phyloP scores from a whole-genome alignment of 2,113 vertebrate species.

The Neotoma lepida region DNA sequence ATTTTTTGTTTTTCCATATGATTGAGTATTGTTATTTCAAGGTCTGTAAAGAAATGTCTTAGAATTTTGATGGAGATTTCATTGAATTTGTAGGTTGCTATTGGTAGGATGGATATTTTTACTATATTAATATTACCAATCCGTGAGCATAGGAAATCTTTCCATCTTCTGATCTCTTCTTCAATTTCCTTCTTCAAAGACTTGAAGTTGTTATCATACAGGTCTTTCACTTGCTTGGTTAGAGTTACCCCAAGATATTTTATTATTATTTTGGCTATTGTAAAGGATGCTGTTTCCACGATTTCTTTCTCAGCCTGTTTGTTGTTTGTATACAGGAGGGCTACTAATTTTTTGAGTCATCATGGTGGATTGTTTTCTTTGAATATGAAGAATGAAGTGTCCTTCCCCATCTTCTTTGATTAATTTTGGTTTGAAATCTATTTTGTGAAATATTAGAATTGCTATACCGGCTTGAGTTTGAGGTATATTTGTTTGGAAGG shows the following conservation, averaged over 20 bases:
- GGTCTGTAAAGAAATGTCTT: too few species aligned
- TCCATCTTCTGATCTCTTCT: neutral
- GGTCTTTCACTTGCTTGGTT: too few species aligned
- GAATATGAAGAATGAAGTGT: neutral
- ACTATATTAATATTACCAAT: neutral
- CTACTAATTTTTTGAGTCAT: neutral
- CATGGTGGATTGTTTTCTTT: neutral
- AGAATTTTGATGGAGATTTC: neutral
- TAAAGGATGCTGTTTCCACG: neutral
- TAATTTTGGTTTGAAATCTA: neutral
- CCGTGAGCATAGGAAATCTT: neutral
- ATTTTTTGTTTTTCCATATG: neutral
- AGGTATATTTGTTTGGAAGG: neutral
- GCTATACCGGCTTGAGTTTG: neutral
- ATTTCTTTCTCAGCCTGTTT: neutral
- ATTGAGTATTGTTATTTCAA: neutral
- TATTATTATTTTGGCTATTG: neutral
- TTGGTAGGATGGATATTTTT: neutral
- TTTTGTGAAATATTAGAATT: neutral
- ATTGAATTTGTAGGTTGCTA: neutral
- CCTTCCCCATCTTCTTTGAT: neutral
- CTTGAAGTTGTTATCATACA: too few species aligned
- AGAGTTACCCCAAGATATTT: neutral
- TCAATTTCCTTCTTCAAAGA: neutral
- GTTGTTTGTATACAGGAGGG: neutral